These are phyloP conservation scores for Cyphomyrus plagiostoma DNA, from an alignment of 2,113 vertebrate genomes.

Conservation along the genomic window DNA sequence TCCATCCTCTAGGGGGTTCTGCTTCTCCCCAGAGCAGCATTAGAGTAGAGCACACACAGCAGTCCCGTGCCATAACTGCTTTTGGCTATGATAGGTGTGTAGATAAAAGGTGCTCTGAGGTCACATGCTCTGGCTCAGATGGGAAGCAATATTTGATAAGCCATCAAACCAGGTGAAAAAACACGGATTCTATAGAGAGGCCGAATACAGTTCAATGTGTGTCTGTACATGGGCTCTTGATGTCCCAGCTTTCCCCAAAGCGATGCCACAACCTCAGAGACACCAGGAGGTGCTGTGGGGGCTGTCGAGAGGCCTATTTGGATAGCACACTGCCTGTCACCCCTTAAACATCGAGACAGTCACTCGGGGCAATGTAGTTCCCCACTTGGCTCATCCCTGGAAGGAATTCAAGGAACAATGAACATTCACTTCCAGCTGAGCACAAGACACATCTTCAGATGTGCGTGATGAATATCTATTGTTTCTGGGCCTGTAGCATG, in stretches of 20 bases:
- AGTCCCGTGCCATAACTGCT: not conserved
- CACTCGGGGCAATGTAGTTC: not conserved
- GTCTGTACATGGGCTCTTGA: not conserved
- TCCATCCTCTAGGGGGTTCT: not conserved
- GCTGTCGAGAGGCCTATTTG: not conserved
- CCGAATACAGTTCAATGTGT: not conserved
- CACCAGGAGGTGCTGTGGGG: not conserved
- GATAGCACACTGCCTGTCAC: not conserved
- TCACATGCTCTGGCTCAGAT: not conserved
- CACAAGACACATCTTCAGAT: not conserved
- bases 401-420: not conserved
- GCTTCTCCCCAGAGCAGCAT: not conserved
- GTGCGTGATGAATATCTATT: not conserved
- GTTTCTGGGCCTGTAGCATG: not conserved
- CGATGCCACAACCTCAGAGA: not conserved
- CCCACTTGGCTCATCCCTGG: not conserved
- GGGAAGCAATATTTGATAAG: not conserved
- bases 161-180: not conserved
- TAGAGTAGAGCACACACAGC: not conserved
- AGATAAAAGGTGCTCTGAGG: not conserved
- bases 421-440: not conserved
- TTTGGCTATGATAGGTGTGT: not conserved
- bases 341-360: not conserved
- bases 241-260: not conserved
- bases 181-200: not conserved